Evolutionary conservation across 2,888 invertebrate species (phyloP).

Genomic region (Tethea ocularis): DNA sequence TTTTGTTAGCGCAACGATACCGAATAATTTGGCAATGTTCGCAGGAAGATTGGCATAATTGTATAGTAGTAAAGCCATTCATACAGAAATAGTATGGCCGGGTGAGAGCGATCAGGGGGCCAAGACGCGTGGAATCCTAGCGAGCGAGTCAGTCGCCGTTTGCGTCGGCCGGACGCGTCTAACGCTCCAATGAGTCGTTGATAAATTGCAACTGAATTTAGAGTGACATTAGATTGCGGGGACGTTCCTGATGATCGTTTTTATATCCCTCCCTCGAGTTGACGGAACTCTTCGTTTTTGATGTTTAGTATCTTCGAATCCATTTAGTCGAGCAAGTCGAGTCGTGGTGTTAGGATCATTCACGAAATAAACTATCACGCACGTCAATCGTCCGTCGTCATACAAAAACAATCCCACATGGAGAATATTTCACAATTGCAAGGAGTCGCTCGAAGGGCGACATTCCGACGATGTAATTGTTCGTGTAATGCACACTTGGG

Average conservation of each 20-base stretch:
- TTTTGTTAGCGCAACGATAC: not conserved
- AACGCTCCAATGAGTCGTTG: constrained; percentile 21
- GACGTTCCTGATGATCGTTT: constrained; percentile 3
- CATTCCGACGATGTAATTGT: constrained; percentile 55
- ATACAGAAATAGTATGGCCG: constrained; percentile 61
- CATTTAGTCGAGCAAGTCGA: not conserved
- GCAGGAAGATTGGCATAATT: constrained; percentile 52
- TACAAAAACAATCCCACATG: not conserved
- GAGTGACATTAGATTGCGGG: constrained; percentile 21
- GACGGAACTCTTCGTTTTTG: not conserved
- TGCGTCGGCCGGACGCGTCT: constrained; percentile 5
- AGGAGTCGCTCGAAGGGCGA: constrained; percentile 12
- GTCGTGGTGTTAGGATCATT: not conserved
- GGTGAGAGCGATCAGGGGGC: constrained; percentile 20
- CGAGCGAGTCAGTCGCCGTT: constrained; percentile 8
- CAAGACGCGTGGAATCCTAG: constrained; percentile 8
- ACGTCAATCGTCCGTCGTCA: not conserved
- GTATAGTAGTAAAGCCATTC: constrained; percentile 51
- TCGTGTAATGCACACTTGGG: constrained; percentile 47
- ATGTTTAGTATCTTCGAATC: not conserved
- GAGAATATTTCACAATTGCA: not conserved
- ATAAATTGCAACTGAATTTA: constrained; percentile 39
- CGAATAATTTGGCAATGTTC: constrained; percentile 48
- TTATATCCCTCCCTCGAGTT: constrained; percentile 1
- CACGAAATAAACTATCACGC: not conserved